phyloP scores from a whole-genome alignment of 1,140 invertebrate genomes.

The Philaenus spumarius region DNA sequence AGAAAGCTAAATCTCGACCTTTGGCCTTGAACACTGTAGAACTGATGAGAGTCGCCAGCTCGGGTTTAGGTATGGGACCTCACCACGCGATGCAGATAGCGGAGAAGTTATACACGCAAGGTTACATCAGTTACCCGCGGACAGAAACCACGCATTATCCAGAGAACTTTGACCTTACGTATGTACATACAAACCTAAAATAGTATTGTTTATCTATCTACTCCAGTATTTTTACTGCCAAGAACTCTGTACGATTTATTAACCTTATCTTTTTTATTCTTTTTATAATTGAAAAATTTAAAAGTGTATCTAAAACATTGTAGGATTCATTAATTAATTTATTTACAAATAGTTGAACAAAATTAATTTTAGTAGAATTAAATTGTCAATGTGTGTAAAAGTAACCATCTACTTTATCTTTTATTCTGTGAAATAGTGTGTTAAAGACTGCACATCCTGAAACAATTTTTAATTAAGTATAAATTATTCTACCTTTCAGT shows the following conservation, averaged over 20 bases:
- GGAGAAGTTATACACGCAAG: conserved; percentile 87
- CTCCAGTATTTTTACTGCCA: too few species aligned
- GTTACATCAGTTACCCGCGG: conserved; percentile 91
- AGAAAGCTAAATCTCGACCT: conserved; percentile 80
- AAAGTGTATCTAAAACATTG: neutral
- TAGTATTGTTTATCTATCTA: too few species aligned
- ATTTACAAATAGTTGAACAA: too few species aligned
- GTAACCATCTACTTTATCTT: neutral
- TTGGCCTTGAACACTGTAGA: conserved; percentile 95
- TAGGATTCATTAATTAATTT: too few species aligned
- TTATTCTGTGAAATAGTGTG: too few species aligned
- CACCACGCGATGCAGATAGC: conserved; percentile 96
- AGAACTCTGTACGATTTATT: neutral
- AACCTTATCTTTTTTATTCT: too few species aligned
- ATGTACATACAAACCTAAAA: conserved; percentile 43
- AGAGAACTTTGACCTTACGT: conserved; percentile 90
- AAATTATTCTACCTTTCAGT: too few species aligned
- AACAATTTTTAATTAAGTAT: too few species aligned
- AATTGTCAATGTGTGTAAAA: conserved; percentile 24
- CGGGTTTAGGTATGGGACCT: conserved; percentile 87
- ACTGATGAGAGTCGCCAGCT: conserved; percentile 90
- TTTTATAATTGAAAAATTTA: neutral
- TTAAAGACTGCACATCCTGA: too few species aligned
- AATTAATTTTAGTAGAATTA: too few species aligned
- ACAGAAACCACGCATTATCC: conserved; percentile 97